Conservation (phyloP, 2,888 invertebrate genomes). For the Eupithecia dodoneata region DNA sequence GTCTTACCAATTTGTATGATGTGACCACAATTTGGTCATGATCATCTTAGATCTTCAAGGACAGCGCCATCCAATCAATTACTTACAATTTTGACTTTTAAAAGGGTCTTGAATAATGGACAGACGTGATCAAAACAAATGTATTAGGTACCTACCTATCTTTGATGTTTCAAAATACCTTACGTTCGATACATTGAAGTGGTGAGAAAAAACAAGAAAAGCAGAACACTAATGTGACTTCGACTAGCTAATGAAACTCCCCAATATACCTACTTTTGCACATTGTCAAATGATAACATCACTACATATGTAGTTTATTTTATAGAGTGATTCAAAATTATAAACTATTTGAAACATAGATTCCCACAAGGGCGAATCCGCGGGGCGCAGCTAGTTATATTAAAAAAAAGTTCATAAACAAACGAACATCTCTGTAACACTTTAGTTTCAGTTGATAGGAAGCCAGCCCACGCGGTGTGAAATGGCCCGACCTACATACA, state of each 20-base stretch:
- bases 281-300: not conserved
- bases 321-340: no score
- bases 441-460: conserved; percentile 32
- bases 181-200: not conserved
- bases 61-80: not conserved
- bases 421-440: conserved; percentile 15
- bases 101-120: not conserved
- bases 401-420: conserved; percentile 15
- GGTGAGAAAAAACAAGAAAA: not conserved
- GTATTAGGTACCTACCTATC: no score
- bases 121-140: not conserved
- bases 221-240: not conserved
- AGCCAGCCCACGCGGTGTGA: conserved; percentile 36
- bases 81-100: not conserved
- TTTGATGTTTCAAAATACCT: not conserved
- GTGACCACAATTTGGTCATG: not conserved
- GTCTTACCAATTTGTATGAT: not conserved
- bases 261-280: not conserved
- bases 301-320: no score
- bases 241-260: not conserved
- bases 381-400: no score
- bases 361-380: no score
- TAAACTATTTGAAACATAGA: no score
- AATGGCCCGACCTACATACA: conserved; percentile 38
- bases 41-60: not conserved